Conservation (phyloP, 2,797 vertebrate genomes). For the Cirrhinus molitorella region DNA sequence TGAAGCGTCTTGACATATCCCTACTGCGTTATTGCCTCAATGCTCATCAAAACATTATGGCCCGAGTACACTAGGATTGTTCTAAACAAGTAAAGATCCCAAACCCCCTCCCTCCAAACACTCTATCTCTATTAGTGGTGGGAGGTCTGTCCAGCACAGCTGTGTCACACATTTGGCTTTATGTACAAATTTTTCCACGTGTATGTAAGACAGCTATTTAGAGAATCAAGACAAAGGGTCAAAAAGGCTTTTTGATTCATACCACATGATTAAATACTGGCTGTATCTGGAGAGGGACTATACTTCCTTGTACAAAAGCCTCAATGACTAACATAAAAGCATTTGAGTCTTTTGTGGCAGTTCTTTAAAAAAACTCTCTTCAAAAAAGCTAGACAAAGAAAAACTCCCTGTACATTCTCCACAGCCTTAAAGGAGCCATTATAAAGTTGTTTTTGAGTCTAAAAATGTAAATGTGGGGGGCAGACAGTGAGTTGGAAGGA, state of each 20-base stretch:
- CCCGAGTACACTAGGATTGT: neutral
- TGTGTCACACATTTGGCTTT: conserved; percentile 51
- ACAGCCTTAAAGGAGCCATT: conserved; percentile 6
- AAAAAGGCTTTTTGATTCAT: neutral
- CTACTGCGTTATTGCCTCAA: neutral
- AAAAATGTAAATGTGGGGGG: neutral
- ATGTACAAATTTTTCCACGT: neutral
- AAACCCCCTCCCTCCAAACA: neutral
- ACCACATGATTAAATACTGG: neutral
- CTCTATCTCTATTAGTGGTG: conserved; percentile 1
- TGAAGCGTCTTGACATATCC: conserved; percentile 9
- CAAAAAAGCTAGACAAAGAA: neutral
- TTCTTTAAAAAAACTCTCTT: neutral
- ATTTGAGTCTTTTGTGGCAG: neutral
- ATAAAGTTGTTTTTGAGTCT: conserved; percentile 25
- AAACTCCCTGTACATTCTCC: neutral
- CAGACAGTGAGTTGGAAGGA: conserved; percentile 5
- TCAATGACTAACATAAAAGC: conserved; percentile 8
- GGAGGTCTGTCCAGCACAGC: conserved; percentile 51
- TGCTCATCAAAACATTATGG: conserved; percentile 36
- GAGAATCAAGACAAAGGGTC: neutral
- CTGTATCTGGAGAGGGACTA: neutral
- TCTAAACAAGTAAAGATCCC: conserved; percentile 2
- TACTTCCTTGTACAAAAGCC: conserved; percentile 1
- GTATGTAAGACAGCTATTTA: conserved; percentile 3